Conservation (phyloP, 2,113 vertebrate species). For the Rhegmatorhina hoffmannsi region DNA sequence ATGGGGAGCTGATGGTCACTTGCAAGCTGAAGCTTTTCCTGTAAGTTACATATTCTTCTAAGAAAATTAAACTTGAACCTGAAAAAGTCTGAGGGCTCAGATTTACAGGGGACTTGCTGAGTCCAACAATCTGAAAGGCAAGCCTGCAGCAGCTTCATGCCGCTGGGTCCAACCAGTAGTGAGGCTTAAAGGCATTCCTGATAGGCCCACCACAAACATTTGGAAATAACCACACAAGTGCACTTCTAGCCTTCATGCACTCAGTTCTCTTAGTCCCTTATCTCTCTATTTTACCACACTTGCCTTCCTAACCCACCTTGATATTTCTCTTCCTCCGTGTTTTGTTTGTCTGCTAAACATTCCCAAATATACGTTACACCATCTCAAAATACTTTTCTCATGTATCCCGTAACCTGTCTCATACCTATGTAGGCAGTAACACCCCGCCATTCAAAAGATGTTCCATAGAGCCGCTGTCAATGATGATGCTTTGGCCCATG, state of each 20-base stretch:
- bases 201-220: background rate
- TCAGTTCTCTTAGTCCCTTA: background rate
- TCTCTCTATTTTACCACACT: background rate
- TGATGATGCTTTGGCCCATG: background rate
- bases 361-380: fast-evolving
- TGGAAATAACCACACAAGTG: background rate
- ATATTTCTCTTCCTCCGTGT: background rate
- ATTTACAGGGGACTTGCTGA: background rate
- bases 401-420: background rate
- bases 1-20: background rate
- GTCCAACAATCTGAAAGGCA: background rate
- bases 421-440: background rate
- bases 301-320: background rate
- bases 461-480: background rate
- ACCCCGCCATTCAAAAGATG: background rate
- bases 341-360: background rate
- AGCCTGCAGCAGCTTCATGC: background rate
- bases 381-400: background rate
- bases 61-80: background rate
- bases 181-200: background rate
- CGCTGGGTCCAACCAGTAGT: background rate
- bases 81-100: background rate
- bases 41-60: background rate
- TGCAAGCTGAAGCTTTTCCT: background rate
- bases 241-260: background rate